These are phyloP conservation scores for Mamestra configurata DNA, from an alignment of 1,140 invertebrate species.

Conservation along the genomic window DNA sequence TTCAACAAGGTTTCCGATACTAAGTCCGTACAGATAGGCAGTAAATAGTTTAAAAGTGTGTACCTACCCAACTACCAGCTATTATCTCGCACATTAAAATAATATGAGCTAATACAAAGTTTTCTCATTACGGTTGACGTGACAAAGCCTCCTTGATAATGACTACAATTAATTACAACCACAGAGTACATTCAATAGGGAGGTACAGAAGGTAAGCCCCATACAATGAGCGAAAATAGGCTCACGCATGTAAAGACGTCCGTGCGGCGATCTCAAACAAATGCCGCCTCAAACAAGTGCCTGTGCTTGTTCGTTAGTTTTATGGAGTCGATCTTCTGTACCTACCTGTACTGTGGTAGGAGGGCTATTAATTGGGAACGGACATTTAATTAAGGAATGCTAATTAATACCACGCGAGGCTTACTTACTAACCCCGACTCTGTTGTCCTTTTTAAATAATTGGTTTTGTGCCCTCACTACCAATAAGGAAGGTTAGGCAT, in stretches of 20 bases:
- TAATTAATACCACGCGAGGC: neutral
- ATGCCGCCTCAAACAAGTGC: too few relatives aligned
- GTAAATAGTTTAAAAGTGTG: too few relatives aligned
- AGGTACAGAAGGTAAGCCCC: neutral
- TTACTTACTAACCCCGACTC: neutral
- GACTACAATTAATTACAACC: neutral
- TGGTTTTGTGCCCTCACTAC: too few relatives aligned
- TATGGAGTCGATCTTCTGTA: too few relatives aligned
- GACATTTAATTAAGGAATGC: constrained; percentile 12
- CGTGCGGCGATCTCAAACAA: too few relatives aligned
- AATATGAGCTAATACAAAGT: neutral
- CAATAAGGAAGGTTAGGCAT: too few relatives aligned
- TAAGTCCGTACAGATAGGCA: too few relatives aligned
- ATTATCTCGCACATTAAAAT: neutral
- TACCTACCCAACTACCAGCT: neutral
- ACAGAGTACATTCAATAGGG: too few relatives aligned
- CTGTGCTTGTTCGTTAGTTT: too few relatives aligned
- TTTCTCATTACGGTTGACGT: neutral
- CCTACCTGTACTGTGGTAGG: neutral
- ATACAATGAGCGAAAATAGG: neutral
- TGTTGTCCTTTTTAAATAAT: too few relatives aligned
- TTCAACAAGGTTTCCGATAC: too few relatives aligned
- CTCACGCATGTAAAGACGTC: neutral
- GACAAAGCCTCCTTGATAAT: neutral
- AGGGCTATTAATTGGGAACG: constrained; percentile 3